Conservation (phyloP, 2,797 vertebrate species). For the Sphenopsis melanotis region DNA sequence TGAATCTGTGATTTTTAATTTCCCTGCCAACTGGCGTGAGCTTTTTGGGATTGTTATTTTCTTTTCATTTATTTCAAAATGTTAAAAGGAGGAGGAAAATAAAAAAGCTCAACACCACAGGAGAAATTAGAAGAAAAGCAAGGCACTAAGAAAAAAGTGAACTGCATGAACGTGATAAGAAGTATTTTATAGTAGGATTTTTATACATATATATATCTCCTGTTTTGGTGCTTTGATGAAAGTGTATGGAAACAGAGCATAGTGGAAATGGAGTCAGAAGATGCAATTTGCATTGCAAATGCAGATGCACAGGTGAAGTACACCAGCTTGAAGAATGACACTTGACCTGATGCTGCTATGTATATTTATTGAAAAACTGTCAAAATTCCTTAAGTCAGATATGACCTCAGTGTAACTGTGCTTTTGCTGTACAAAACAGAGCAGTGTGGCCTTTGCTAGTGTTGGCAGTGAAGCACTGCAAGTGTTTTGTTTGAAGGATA, state of each 20-base stretch:
- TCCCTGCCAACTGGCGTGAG: conserved; percentile 61
- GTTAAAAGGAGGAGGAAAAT: conserved; percentile 7
- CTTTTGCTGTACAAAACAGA: background rate
- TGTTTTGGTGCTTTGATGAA: background rate
- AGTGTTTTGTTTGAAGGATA: background rate
- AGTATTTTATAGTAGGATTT: background rate
- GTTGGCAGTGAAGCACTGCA: background rate
- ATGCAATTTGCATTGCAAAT: background rate
- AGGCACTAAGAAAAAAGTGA: conserved; percentile 2
- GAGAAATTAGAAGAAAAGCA: conserved; percentile 42
- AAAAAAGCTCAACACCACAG: background rate
- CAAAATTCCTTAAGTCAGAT: background rate
- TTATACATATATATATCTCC: background rate
- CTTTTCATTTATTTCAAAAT: conserved; percentile 60
- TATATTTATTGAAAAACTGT: background rate
- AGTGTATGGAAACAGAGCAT: background rate
- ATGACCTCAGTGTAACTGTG: background rate
- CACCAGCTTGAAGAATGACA: background rate
- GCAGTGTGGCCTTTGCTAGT: background rate
- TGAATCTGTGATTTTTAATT: conserved; percentile 65
- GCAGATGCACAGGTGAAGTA: background rate
- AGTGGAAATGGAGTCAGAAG: background rate
- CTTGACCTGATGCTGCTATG: background rate
- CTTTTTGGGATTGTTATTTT: conserved; percentile 59
- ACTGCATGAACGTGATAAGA: background rate